Conservation (phyloP, 2,797 vertebrate genomes). For the Macropodus opercularis region DNA sequence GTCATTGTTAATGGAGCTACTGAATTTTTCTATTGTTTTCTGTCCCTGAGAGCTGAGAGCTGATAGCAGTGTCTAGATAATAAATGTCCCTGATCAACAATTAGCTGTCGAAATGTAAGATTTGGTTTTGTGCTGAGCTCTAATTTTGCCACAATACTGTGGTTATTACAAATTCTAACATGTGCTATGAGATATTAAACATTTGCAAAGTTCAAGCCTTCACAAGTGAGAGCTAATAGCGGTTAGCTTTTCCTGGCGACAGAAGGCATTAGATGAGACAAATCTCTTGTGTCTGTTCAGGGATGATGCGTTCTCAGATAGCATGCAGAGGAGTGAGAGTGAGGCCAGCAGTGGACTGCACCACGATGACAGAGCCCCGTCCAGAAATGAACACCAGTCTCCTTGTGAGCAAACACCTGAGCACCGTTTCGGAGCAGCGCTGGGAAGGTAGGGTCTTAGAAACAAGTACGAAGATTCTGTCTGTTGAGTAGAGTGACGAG, state of each 20-base stretch:
- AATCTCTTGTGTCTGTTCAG: slow-evolving; percentile 67
- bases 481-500: too few relatives aligned
- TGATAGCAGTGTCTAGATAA: not conserved
- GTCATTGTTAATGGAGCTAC: slow-evolving; percentile 23
- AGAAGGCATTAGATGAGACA: slow-evolving; percentile 11
- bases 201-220: not conserved
- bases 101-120: not conserved
- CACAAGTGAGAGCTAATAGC: slow-evolving; percentile 3
- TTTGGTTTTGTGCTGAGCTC: not conserved
- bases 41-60: rapidly evolving
- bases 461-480: too few relatives aligned
- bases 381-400: slow-evolving; percentile 88
- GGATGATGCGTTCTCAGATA: slow-evolving; percentile 94
- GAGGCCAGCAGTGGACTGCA: slow-evolving; percentile 87
- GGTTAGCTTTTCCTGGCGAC: slow-evolving; percentile 7
- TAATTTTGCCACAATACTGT: not conserved
- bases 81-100: not conserved
- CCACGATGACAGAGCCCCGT: slow-evolving; percentile 86
- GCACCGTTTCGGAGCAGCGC: slow-evolving; percentile 86
- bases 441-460: slow-evolving; percentile 84
- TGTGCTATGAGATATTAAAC: not conserved
- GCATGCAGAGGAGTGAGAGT: slow-evolving; percentile 87
- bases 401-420: slow-evolving; percentile 88
- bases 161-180: not conserved
- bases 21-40: slow-evolving; percentile 16